Conservation (phyloP, 2,888 invertebrate genomes). For the Cremastobaeus sp. region DNA sequence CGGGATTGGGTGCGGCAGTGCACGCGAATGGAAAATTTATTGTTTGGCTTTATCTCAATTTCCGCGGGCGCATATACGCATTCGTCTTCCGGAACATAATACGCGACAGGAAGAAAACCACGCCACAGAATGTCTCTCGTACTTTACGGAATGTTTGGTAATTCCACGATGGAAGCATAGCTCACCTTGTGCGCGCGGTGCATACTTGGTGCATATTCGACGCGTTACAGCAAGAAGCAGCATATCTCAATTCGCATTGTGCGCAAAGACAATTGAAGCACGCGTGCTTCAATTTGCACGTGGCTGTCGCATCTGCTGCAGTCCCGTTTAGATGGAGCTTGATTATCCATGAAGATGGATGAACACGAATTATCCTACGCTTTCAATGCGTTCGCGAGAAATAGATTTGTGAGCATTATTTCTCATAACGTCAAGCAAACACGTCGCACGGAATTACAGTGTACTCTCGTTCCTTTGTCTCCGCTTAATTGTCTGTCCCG, state of each 20-base stretch:
- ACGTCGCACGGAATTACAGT: constrained; percentile 16
- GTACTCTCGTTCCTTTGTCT: constrained; percentile 2
- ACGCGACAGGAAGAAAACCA: constrained; percentile 42
- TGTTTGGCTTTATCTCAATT: constrained; percentile 51
- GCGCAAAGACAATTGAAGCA: constrained; percentile 55
- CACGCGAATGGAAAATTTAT: constrained; percentile 16
- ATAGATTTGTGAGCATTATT: constrained; percentile 43
- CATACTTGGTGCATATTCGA: constrained; percentile 49
- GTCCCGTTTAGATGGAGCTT: constrained; percentile 45
- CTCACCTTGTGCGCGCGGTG: constrained; percentile 42
- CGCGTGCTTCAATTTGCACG: constrained; percentile 56
- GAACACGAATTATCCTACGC: constrained; percentile 47
- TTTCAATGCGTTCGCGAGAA: constrained; percentile 47
- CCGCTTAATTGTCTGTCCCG: neutral
- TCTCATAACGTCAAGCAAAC: constrained; percentile 39
- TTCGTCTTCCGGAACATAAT: constrained; percentile 32
- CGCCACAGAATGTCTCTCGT: constrained; percentile 45
- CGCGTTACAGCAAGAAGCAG: constrained; percentile 51
- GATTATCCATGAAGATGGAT: constrained; percentile 61
- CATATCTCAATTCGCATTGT: constrained; percentile 61
- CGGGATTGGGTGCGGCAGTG: neutral
- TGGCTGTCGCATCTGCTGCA: constrained; percentile 57
- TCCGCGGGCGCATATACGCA: constrained; percentile 26
- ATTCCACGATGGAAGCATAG: constrained; percentile 45
- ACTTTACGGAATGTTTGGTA: constrained; percentile 51